Evolutionary conservation across 1,140 invertebrate species (phyloP).

Genomic region (Drosophila subpulchrella): DNA sequence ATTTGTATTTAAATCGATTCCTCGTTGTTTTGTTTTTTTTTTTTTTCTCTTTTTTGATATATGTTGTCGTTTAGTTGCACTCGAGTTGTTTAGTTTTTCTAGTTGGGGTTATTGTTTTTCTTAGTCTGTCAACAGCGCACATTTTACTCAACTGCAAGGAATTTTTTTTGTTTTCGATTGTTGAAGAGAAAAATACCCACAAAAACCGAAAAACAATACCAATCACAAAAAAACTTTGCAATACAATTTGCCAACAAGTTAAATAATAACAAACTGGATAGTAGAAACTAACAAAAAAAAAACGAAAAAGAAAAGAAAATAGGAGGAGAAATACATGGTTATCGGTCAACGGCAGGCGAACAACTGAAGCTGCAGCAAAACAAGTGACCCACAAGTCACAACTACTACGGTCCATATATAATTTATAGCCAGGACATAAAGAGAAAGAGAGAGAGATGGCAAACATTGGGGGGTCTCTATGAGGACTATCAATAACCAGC

Average conservation of each 20-base stretch:
- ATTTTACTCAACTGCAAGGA: constrained; percentile 65
- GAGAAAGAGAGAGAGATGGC: neutral
- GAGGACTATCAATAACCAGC: constrained; percentile 28
- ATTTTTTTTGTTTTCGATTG: constrained; percentile 1
- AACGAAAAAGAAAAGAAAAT: neutral
- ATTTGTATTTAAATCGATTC: constrained; percentile 19
- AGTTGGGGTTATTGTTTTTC: constrained; percentile 40
- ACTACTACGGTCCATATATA: constrained; percentile 18
- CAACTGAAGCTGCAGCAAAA: constrained; percentile 32
- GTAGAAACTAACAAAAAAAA: neutral
- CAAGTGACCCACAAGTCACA: constrained; percentile 19
- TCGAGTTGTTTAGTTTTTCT: constrained; percentile 18
- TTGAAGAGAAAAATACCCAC: constrained; percentile 14
- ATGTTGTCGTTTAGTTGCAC: constrained; percentile 13
- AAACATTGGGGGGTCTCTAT: neutral
- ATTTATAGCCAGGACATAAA: constrained; percentile 15
- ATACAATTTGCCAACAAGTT: constrained; percentile 62
- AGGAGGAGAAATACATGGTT: constrained; percentile 22
- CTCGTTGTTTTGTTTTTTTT: constrained; percentile 14
- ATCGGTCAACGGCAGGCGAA: constrained; percentile 39
- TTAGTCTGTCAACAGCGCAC: constrained; percentile 48
- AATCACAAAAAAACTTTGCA: constrained; percentile 32
- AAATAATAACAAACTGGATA: constrained; percentile 1
- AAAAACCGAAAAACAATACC: constrained; percentile 20
- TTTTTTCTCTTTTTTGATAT: constrained; percentile 7